These are phyloP conservation scores for Malurus leucopterus DNA, from an alignment of 2,797 vertebrate species.

Conservation along the genomic window DNA sequence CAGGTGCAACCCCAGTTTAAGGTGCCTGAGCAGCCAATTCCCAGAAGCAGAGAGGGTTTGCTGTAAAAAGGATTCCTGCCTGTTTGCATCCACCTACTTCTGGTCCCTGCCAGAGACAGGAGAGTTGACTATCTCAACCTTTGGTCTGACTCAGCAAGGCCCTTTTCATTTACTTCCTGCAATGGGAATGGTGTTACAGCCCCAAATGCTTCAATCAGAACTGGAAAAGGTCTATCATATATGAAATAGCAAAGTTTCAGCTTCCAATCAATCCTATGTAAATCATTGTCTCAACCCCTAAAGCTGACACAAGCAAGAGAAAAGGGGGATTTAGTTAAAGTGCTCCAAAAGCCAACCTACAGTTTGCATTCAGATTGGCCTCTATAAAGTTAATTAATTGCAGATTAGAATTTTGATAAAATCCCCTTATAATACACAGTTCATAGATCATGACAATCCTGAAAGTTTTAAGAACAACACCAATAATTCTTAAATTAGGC, in stretches of 20 bases:
- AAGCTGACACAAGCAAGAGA: neutral
- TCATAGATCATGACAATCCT: neutral
- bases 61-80: neutral
- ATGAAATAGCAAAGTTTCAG: neutral
- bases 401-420: neutral
- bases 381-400: neutral
- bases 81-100: slow-evolving; percentile 14
- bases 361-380: neutral
- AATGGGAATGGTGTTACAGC: neutral
- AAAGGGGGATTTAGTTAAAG: neutral
- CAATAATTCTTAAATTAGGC: neutral
- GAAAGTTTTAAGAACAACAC: neutral
- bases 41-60: neutral
- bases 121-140: neutral
- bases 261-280: neutral
- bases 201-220: neutral
- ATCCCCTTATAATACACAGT: neutral
- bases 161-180: neutral
- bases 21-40: neutral
- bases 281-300: neutral
- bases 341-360: neutral
- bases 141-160: neutral
- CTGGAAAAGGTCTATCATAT: neutral
- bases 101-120: neutral
- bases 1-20: neutral